Base-by-base conservation (phyloP, 2,113 vertebrate species). In the Rutilus rutilus region DNA sequence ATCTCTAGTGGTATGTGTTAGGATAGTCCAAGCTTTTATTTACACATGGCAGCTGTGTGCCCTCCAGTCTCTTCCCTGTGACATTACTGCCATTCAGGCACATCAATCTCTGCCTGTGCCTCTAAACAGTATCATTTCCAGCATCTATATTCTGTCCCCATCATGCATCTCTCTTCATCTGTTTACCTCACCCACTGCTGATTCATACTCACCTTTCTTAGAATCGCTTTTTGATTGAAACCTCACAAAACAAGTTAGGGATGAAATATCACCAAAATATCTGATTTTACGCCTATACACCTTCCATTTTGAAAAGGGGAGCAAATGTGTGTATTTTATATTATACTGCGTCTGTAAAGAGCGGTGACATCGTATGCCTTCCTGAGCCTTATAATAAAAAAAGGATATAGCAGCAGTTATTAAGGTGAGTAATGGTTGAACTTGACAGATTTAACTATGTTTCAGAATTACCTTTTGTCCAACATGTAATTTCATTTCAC, bases 11-110 rank as follows among this genome's bases (percentile, higher is more conserved):
- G 42, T 47, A 15, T 3, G 11, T 75, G 67, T 15, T 8, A 75
- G 23, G 73, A 75, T 47, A 75, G 73, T 75, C 45, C 42, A 50
- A 12, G 73, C 76, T 59, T 36, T 78, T 78, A 79, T 42, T 59
- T 42, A 42, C 19, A 60, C 33, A 60, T 62, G 57, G 42, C 57
- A 78, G 52, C 19, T 59, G 33, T 60, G 54, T 62, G 36, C 39
- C 84, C 79, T 45, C 36, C 47, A 42, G 54, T 83, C 89, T 89
- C 79, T 71, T 81, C 64, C 87, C 60, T 74, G 59, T 71, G 71
- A 52, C 73, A 83, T 50, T 27, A 74, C 25, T 77, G 89, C 36
- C 71, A 27, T 36, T 77, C 52, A 39, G 57, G 52, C 60, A 78
- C 64, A 86, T 81, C 54, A 27, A 81, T 65, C 36, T 65, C 62